A percentile compares a stretch with the other conserved stretches of the same genome.
phyloP scores from a whole-genome alignment of 2,113 vertebrate species.

The Macaca nemestrina region DNA sequence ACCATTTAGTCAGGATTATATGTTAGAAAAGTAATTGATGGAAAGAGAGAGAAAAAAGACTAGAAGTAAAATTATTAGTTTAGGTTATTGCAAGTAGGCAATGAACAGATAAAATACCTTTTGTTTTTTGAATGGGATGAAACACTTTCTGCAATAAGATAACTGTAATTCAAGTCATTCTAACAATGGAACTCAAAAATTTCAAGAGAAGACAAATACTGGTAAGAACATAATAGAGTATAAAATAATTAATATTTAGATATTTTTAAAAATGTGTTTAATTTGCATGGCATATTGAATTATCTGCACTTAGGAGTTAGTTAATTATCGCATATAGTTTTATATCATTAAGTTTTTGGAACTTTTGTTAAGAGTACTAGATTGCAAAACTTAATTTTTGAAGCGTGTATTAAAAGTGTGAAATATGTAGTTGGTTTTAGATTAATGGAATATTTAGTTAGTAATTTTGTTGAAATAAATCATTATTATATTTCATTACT shows the following conservation, averaged over 20 bases:
- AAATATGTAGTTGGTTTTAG: background rate
- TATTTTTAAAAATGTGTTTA: slow-evolving; percentile 14
- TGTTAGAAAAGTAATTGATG: background rate
- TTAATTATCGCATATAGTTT: background rate
- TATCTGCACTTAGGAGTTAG: background rate
- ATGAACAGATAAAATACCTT: background rate
- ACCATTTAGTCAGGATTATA: background rate
- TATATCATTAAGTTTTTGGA: background rate
- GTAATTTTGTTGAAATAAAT: background rate
- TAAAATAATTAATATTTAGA: background rate
- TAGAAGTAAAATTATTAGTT: background rate
- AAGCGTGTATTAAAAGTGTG: background rate
- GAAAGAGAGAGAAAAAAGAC: background rate
- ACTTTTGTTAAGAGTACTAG: background rate
- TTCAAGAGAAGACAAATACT: background rate
- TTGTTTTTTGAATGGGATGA: background rate
- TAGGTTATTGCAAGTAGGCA: background rate
- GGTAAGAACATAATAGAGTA: background rate
- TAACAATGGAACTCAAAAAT: background rate
- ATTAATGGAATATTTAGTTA: background rate
- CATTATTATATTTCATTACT: background rate
- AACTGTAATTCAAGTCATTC: background rate
- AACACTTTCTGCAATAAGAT: background rate
- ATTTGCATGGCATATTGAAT: background rate
- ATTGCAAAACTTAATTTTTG: background rate